These are phyloP conservation scores for Ceratotherium simum DNA, from an alignment of 2,113 vertebrate genomes.

Conservation along the genomic window DNA sequence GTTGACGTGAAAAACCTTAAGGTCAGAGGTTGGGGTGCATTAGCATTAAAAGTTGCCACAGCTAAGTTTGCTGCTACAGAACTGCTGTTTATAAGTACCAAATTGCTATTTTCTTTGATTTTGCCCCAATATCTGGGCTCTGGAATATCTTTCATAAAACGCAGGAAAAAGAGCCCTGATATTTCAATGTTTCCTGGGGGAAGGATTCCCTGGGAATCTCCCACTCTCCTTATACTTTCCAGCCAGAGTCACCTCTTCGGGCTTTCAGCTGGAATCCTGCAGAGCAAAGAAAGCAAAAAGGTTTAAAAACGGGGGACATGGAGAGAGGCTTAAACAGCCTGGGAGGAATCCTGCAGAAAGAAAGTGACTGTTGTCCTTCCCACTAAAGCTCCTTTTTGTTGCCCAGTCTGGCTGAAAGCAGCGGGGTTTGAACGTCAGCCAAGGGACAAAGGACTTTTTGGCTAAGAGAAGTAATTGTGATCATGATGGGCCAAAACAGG, in stretches of 20 bases:
- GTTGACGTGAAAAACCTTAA: neutral
- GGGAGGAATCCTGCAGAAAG: slow-evolving; percentile 52
- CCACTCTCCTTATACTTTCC: neutral
- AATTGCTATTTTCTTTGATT: neutral
- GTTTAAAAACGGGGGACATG: neutral
- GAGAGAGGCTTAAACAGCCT: slow-evolving; percentile 42
- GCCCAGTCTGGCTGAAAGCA: slow-evolving; percentile 55
- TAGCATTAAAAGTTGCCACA: neutral
- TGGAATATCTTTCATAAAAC: neutral
- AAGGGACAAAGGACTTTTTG: slow-evolving; percentile 70
- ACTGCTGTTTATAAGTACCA: neutral
- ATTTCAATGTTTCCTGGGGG: neutral
- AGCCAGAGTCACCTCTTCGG: neutral
- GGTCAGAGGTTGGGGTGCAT: neutral
- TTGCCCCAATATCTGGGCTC: neutral
- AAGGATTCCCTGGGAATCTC: neutral
- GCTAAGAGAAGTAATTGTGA: slow-evolving; percentile 56
- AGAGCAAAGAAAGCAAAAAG: slow-evolving; percentile 58
- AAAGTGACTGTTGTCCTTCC: slow-evolving; percentile 67
- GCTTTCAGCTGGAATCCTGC: neutral
- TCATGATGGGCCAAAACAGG: slow-evolving; percentile 27
- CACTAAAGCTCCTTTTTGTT: slow-evolving; percentile 64
- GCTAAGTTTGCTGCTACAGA: neutral
- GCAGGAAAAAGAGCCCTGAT: neutral
- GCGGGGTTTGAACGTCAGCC: slow-evolving; percentile 63